Evolutionary conservation across 2,113 vertebrate genomes (phyloP), one percentile per base, ranked within the genome.

Genomic region (Ptilorrhoa leucosticta): DNA sequence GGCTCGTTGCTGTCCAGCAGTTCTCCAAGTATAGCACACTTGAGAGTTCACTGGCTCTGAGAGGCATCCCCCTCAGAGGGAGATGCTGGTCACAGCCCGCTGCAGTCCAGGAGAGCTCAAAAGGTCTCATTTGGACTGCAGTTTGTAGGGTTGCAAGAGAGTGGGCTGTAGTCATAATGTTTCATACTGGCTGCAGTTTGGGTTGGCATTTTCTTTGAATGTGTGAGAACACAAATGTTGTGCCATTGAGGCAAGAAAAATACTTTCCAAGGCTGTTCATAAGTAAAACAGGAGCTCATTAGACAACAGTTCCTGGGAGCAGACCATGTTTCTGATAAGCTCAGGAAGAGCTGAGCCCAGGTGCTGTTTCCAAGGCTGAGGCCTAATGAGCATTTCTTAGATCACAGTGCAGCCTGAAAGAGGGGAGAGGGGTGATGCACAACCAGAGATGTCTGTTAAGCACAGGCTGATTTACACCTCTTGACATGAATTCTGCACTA

Each of bases 1-100:
- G 22, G 39, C 13, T 39, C 1, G 2, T 13, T 4, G 2, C 23
- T 63, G 6, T 33, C 33, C 1, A 3, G 45, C 1, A 0, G 6
- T 63, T 39, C 23, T 28, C 47, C 47, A 51, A 63, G 58, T 51
- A 28, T 5, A 51, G 75, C 30, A 51, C 33, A 51, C 19, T 8
- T 51, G 47, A n/a, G 58, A 28, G 18, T 22, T n/a, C 8, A 13
- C 37, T 28, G 75, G 31, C 37, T 64, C 6, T 4, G 30, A 78
- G 37, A n/a, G 30, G 30, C 1, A 2, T n/a, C 24, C 30, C 31
- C 20, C 37, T 51, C 47, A 51, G 37, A 42, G 23, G 47, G 5
- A 28, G 30, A 16, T 27, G 47, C 45, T 63, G 18, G 14, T 64
- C 75, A 28, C 24, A 42, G 9, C 37, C 7, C 47, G 28, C 37